A percentile compares a stretch with the other conserved stretches of the same genome.
Evolutionary conservation across 1,140 invertebrate species (phyloP).

Genomic region (Acromyrmex charruanus): DNA sequence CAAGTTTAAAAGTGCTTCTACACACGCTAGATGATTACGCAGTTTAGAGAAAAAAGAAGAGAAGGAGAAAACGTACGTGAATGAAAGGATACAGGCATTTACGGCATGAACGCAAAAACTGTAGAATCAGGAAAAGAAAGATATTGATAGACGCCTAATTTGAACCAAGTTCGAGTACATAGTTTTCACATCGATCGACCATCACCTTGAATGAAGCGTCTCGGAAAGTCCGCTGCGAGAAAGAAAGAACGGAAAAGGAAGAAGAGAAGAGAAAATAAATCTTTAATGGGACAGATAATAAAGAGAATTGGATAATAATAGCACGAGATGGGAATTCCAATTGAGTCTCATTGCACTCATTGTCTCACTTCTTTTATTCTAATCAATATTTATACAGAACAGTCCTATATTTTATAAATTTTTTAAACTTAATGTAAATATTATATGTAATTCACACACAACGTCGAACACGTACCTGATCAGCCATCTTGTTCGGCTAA

Average conservation of each 20-base stretch:
- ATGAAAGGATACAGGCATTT: slow-evolving; percentile 32
- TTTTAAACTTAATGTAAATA: neutral
- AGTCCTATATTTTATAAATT: neutral
- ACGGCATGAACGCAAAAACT: slow-evolving; percentile 30
- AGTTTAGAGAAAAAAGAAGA: neutral
- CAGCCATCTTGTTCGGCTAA: too few relatives aligned
- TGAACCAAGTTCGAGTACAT: slow-evolving; percentile 35
- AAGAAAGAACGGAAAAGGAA: slow-evolving; percentile 19
- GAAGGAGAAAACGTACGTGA: slow-evolving; percentile 34
- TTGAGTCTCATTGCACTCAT: neutral
- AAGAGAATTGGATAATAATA: neutral
- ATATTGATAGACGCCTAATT: slow-evolving; percentile 64
- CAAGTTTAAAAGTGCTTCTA: neutral
- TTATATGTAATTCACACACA: too few relatives aligned
- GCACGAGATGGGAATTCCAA: neutral
- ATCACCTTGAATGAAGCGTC: slow-evolving; percentile 70
- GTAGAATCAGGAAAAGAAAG: neutral
- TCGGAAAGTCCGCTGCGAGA: slow-evolving; percentile 5
- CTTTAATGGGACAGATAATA: slow-evolving; percentile 13
- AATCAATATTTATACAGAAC: neutral
- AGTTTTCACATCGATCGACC: slow-evolving; percentile 67
- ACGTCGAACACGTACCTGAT: too few relatives aligned
- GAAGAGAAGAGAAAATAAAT: neutral
- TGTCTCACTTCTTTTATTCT: neutral
- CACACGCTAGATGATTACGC: neutral